A percentile compares a stretch with the other conserved stretches of the same genome.
Conservation (phyloP, 2,113 vertebrate species). For the Xenus cinereus region DNA sequence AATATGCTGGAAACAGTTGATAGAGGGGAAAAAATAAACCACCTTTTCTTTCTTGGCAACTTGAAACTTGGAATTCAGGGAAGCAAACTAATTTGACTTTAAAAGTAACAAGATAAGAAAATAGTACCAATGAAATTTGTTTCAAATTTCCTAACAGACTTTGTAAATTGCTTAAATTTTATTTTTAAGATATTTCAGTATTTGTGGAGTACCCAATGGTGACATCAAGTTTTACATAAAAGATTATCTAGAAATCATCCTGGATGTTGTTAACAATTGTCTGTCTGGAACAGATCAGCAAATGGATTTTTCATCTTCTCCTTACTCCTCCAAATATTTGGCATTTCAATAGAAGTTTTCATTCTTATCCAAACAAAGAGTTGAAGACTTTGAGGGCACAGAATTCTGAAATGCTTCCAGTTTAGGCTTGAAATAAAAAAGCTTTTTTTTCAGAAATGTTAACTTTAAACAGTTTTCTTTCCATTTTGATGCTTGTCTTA, state of each 20-base stretch:
- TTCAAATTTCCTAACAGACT: not conserved
- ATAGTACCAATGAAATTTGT: not conserved
- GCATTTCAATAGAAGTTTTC: not conserved
- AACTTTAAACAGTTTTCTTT: not conserved
- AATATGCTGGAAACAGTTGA: not conserved
- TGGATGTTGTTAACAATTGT: not conserved
- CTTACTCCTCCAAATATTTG: not conserved
- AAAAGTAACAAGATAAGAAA: not conserved
- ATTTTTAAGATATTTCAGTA: not conserved
- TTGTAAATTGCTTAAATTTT: not conserved
- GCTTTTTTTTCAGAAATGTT: not conserved
- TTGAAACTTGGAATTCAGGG: not conserved
- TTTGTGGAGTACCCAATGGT: not conserved
- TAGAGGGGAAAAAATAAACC: not conserved
- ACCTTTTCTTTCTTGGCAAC: not conserved
- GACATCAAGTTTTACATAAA: not conserved
- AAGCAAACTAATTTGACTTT: not conserved
- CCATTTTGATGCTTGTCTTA: not conserved
- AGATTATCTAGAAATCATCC: not conserved
- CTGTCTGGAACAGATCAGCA: not conserved
- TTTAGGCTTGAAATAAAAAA: not conserved
- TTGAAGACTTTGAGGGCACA: not conserved
- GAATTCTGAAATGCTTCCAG: not conserved
- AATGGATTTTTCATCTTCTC: not conserved
- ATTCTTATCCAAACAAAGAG: not conserved